Conservation (phyloP, 2,797 vertebrate genomes). For the Rhadinocentrus ornatus region DNA sequence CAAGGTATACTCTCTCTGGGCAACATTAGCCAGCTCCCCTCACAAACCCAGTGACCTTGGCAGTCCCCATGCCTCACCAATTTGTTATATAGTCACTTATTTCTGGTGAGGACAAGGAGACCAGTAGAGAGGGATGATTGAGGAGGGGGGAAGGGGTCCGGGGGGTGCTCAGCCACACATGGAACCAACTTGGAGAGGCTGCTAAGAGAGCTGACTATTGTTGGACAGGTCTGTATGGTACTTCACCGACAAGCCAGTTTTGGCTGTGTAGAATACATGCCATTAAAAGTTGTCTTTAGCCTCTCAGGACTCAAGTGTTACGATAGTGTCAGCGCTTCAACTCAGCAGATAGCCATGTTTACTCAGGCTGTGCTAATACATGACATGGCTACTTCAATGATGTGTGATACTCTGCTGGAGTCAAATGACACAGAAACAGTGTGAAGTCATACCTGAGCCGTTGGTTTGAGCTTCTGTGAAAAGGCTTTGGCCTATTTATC, state of each 20-base stretch:
- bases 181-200: conserved; percentile 71
- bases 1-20: conserved; percentile 70
- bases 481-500: conserved; percentile 49
- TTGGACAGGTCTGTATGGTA: conserved; percentile 63
- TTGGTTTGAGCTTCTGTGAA: conserved; percentile 26
- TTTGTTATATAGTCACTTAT: conserved; percentile 78
- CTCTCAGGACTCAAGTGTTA: conserved; percentile 70
- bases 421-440: conserved; percentile 42
- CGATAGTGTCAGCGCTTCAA: conserved; percentile 55
- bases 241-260: conserved; percentile 62
- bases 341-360: conserved; percentile 53
- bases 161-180: conserved; percentile 49
- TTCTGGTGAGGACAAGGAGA: conserved; percentile 65
- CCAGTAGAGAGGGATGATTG: conserved; percentile 35
- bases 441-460: conserved; percentile 29
- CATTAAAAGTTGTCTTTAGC: conserved; percentile 55
- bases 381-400: conserved; percentile 38
- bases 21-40: conserved; percentile 72
- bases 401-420: conserved; percentile 23
- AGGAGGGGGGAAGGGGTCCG: neutral
- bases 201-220: conserved; percentile 66
- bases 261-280: conserved; percentile 60
- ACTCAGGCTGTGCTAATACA: conserved; percentile 55
- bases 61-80: conserved; percentile 53
- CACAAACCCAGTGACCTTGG: conserved; percentile 81